These are phyloP conservation scores for Flexamia atlantica DNA, from an alignment of 2,888 invertebrate genomes.

Conservation along the genomic window DNA sequence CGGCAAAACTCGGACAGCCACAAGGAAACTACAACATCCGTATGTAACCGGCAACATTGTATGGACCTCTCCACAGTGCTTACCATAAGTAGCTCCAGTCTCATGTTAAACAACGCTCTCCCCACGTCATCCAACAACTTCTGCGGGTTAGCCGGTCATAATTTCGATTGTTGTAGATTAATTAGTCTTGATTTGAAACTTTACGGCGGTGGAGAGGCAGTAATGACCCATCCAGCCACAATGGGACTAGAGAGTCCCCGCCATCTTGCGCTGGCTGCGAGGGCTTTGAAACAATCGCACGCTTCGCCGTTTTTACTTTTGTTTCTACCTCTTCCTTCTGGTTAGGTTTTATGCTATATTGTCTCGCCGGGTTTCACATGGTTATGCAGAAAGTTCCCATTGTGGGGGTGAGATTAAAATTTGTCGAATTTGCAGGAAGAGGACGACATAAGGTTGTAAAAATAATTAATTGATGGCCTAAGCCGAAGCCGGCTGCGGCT, in stretches of 20 bases:
- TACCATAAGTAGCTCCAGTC: conserved; percentile 21
- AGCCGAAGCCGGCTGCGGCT: background rate
- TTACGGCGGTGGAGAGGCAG: conserved; percentile 27
- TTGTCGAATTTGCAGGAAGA: conserved; percentile 1
- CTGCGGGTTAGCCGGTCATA: conserved; percentile 47
- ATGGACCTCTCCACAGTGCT: background rate
- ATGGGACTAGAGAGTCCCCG: conserved; percentile 20
- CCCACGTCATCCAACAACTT: background rate
- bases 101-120: background rate
- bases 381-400: background rate
- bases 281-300: conserved; percentile 45
- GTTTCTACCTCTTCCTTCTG: conserved; percentile 21
- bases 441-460: background rate
- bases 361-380: background rate
- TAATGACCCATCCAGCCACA: conserved; percentile 49
- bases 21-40: too few species aligned
- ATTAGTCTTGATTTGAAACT: conserved; percentile 59
- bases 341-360: conserved; percentile 34
- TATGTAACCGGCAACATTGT: too few species aligned
- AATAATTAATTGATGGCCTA: background rate
- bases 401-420: background rate
- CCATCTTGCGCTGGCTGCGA: conserved; percentile 13
- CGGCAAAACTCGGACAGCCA: too few species aligned
- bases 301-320: conserved; percentile 49
- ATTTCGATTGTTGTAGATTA: conserved; percentile 53